Conservation (phyloP, 2,113 vertebrate genomes). For the Zapus hudsonius region DNA sequence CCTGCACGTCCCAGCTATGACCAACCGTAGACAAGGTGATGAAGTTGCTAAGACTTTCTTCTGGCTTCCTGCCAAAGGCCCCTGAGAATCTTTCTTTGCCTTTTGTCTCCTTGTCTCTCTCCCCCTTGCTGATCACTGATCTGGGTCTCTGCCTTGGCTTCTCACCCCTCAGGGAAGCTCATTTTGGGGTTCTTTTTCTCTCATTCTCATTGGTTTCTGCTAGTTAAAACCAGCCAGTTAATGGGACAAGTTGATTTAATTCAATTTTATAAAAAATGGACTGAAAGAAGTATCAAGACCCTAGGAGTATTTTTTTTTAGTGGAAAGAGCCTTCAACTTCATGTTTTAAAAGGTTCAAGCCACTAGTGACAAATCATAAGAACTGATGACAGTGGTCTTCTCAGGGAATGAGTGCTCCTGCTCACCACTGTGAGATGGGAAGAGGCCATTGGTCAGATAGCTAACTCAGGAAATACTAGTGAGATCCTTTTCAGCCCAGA, state of each 20-base stretch:
- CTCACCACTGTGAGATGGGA: background rate
- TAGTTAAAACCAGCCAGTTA: background rate
- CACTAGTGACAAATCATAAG: background rate
- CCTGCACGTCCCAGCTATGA: background rate
- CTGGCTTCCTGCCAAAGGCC: conserved; percentile 32
- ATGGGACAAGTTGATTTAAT: background rate
- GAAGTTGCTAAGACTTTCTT: conserved; percentile 36
- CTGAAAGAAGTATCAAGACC: background rate
- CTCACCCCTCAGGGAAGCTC: background rate
- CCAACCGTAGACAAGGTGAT: conserved; percentile 44
- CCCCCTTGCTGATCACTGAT: background rate
- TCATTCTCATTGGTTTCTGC: background rate
- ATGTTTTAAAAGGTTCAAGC: conserved; percentile 27
- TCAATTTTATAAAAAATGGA: background rate
- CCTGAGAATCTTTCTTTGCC: background rate
- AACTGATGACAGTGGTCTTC: background rate
- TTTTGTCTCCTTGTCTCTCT: background rate
- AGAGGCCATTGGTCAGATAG: background rate
- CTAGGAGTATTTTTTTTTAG: background rate
- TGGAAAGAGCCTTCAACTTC: background rate
- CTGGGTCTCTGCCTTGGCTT: background rate
- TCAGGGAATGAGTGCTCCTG: background rate
- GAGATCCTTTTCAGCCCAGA: background rate
- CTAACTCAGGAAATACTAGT: background rate
- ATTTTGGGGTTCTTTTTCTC: background rate